phyloP scores from a whole-genome alignment of 2,113 vertebrate species.

The Cryptotis parvus region DNA sequence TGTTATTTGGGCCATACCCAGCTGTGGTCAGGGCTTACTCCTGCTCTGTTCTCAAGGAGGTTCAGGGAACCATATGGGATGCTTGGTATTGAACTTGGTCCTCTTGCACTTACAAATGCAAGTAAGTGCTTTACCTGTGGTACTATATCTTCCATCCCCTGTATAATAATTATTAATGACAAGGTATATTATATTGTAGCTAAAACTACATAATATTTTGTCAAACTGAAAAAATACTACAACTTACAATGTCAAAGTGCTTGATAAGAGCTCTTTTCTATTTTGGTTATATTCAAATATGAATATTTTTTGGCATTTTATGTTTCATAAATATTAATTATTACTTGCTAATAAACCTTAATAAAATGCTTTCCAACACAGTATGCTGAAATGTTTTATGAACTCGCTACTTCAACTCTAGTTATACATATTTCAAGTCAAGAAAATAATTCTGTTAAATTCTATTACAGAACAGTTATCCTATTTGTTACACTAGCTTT shows the following conservation, averaged over 20 bases:
- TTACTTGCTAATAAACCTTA: constrained; percentile 9
- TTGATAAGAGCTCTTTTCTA: constrained; percentile 31
- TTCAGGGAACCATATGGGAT: too few species aligned
- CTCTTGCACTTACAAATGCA: too few species aligned
- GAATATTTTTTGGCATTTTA: constrained; percentile 5
- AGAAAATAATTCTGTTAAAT: constrained; percentile 53
- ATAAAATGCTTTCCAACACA: constrained; percentile 49
- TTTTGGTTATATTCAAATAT: constrained; percentile 60
- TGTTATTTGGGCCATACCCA: background rate
- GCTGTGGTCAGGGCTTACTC: too few species aligned
- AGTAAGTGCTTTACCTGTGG: too few species aligned
- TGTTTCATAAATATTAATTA: constrained; percentile 23
- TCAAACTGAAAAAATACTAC: constrained; percentile 40
- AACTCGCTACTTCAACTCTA: constrained; percentile 66
- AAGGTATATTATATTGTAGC: background rate
- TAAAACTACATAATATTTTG: constrained; percentile 53
- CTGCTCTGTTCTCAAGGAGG: too few species aligned
- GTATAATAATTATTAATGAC: background rate
- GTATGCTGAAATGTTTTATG: constrained; percentile 49
- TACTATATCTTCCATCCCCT: too few species aligned
- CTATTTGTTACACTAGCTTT: constrained; percentile 67
- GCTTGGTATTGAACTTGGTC: too few species aligned
- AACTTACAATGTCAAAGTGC: constrained; percentile 57
- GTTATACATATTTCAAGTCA: constrained; percentile 50
- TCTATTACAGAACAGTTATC: constrained; percentile 51